phyloP scores from a whole-genome alignment of 2,797 vertebrate species.

The Picus viridis region DNA sequence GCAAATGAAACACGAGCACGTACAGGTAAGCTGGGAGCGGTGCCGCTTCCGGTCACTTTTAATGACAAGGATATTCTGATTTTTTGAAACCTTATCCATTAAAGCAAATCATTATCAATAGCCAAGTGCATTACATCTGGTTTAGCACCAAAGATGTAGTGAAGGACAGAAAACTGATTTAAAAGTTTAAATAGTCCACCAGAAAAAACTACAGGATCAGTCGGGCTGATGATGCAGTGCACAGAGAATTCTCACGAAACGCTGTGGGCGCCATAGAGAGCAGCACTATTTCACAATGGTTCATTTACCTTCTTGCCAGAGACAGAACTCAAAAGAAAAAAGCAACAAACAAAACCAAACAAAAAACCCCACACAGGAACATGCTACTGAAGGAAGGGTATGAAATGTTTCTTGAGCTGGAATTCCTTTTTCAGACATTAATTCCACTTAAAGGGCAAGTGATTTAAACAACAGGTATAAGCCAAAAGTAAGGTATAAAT shows the following conservation, averaged over 20 bases:
- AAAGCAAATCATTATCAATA: not conserved
- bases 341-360: not conserved
- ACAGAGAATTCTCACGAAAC: not conserved
- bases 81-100: not conserved
- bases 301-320: not conserved
- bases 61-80: not conserved
- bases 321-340: not conserved
- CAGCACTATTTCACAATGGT: not conserved
- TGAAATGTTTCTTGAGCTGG: not conserved
- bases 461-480: not conserved
- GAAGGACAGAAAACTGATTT: not conserved
- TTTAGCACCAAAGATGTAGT: not conserved
- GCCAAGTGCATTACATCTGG: not conserved
- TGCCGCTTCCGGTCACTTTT: not conserved
- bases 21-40: not conserved
- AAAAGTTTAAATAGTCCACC: not conserved
- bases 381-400: not conserved
- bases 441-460: not conserved
- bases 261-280: not conserved
- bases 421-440: conserved; percentile 33
- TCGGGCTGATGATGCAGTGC: not conserved
- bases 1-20: not conserved
- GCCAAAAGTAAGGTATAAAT: not conserved
- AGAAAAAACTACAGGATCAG: not conserved
- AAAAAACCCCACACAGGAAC: not conserved